Percentiles rank a stretch among this genome's conserved stretches.
Evolutionary conservation across 2,113 vertebrate species (phyloP).

Genomic region (Cyanoderma ruficeps): DNA sequence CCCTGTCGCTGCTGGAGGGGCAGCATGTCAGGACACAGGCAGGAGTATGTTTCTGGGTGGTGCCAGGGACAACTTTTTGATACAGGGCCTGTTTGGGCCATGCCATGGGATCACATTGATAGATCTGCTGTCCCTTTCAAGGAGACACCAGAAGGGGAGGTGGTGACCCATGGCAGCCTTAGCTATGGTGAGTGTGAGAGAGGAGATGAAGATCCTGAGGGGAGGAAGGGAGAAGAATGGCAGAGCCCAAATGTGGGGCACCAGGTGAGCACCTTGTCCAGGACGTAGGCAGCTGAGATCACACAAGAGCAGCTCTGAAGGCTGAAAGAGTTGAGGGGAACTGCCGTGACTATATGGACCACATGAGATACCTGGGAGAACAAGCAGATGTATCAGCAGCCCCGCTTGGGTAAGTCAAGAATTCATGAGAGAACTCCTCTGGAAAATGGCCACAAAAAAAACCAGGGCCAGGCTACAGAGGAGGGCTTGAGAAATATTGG

Average conservation of each 20-base stretch:
- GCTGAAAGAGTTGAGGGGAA: not conserved
- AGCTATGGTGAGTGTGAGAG: not conserved
- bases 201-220: not conserved
- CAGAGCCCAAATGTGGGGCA: rapidly evolving
- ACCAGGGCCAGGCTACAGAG: not conserved
- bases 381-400: not conserved
- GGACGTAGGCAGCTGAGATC: not conserved
- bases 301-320: not conserved
- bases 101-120: not conserved
- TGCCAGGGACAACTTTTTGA: not conserved
- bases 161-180: not conserved
- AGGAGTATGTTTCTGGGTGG: not conserved
- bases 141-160: too few species aligned
- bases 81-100: not conserved
- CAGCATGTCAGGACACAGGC: rapidly evolving
- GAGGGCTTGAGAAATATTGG: not conserved
- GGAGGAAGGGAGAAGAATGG: not conserved
- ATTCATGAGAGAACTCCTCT: not conserved
- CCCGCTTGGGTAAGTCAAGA: rapidly evolving
- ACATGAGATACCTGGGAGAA: not conserved
- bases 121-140: not conserved
- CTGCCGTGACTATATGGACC: rapidly evolving
- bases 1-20: not conserved
- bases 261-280: not conserved
- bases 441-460: not conserved